Percentiles rank a stretch among this genome's conserved stretches.
phyloP scores from a whole-genome alignment of 64 coral and sea anemone genomes.

The Montipora efflorescens region DNA sequence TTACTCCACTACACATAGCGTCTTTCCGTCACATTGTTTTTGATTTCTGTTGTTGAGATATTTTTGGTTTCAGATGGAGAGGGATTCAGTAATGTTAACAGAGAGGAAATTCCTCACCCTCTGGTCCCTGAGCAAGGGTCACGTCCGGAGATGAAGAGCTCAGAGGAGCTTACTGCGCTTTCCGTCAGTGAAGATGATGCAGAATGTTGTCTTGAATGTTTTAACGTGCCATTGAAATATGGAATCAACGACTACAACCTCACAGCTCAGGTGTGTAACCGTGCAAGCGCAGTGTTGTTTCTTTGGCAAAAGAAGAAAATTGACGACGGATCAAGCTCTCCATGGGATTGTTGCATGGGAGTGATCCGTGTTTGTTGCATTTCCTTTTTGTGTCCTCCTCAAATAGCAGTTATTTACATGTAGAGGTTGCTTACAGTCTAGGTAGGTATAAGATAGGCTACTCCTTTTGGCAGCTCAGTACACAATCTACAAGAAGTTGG shows the following conservation, averaged over 20 bases:
- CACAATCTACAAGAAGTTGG: no score
- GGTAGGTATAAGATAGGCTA: no score
- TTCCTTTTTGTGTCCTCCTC: no score
- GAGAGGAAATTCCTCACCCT: neutral
- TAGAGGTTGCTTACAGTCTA: no score
- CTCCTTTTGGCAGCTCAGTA: neutral
- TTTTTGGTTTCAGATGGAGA: constrained; percentile 9
- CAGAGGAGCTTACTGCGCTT: constrained; percentile 66
- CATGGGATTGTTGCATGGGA: no score
- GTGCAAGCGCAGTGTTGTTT: neutral
- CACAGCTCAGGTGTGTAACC: constrained; percentile 74
- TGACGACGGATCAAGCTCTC: no score
- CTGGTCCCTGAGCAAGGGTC: neutral
- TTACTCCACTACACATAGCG: neutral
- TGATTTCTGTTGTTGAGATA: neutral
- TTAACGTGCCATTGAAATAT: constrained; percentile 77
- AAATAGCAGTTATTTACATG: no score
- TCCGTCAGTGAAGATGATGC: constrained; percentile 34
- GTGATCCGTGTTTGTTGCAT: no score
- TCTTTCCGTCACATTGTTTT: neutral
- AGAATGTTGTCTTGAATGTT: constrained; percentile 74
- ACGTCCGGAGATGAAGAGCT: constrained; percentile 54
- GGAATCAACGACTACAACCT: constrained; percentile 84
- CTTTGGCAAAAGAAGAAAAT: neutral
- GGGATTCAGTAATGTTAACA: neutral